Conservation (phyloP, 2,113 vertebrate species). For the Pteronura brasiliensis region DNA sequence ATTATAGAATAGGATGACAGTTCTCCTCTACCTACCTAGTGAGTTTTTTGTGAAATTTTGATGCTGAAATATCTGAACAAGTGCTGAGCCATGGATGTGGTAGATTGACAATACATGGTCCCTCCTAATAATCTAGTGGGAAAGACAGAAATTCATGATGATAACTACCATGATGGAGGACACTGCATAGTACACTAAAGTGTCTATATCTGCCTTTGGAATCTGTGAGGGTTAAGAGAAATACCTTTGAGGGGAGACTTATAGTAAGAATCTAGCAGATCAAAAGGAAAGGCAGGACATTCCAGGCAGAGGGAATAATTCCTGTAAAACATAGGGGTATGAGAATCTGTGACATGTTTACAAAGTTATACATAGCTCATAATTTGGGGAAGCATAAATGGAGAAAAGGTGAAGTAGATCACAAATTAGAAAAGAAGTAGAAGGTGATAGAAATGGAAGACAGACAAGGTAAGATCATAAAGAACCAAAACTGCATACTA, state of each 20-base stretch:
- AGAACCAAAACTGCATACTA: background rate
- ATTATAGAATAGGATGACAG: background rate
- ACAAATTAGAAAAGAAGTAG: background rate
- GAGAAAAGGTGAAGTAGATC: background rate
- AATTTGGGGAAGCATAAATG: background rate
- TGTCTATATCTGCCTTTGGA: background rate
- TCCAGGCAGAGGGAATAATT: background rate
- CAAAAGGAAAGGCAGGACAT: background rate
- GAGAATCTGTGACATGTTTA: background rate
- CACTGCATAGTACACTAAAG: background rate
- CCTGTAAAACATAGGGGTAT: background rate
- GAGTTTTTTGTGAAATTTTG: background rate
- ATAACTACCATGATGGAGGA: background rate
- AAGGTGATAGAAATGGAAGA: background rate
- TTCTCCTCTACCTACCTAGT: background rate
- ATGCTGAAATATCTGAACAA: background rate
- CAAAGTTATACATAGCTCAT: background rate
- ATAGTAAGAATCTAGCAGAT: background rate
- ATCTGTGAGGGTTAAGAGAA: background rate
- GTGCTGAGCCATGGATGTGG: background rate
- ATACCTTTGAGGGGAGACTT: background rate
- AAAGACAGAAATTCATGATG: background rate
- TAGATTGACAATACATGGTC: background rate
- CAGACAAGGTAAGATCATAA: background rate
- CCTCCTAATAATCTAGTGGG: background rate